These are phyloP conservation scores for Petrocephalus microphthalmus DNA, from an alignment of 2,113 vertebrate species.

Conservation along the genomic window DNA sequence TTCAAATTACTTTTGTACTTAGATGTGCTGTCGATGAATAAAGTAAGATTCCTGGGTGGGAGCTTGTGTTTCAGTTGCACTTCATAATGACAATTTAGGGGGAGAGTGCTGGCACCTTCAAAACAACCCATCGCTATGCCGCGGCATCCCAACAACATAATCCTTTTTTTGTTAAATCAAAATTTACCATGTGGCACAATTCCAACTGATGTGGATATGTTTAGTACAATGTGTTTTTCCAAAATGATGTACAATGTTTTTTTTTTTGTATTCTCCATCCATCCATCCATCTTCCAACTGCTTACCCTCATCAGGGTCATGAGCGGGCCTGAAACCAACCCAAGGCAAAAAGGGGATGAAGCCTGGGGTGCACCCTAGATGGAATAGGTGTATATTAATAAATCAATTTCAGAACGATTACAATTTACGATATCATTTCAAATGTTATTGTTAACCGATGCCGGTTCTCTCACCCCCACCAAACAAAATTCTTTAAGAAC, in stretches of 20 bases:
- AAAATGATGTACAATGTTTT: background rate
- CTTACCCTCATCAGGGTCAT: too few species aligned
- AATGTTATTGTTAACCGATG: background rate
- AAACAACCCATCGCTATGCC: background rate
- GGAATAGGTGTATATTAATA: background rate
- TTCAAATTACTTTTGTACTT: conserved; percentile 13
- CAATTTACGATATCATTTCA: background rate
- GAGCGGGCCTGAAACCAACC: too few species aligned
- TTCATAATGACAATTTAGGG: background rate
- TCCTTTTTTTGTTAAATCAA: background rate
- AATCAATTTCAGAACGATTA: background rate
- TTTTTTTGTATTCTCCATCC: background rate
- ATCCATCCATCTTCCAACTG: background rate
- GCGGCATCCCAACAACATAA: background rate
- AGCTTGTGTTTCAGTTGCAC: background rate
- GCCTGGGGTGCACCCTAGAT: background rate
- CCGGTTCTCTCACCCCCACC: background rate
- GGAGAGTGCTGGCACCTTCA: background rate
- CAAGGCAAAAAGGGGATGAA: background rate
- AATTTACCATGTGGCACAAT: background rate
- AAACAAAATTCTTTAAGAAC: background rate
- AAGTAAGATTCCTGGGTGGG: background rate
- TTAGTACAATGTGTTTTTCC: background rate
- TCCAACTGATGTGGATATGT: background rate
- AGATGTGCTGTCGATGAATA: background rate